Percentiles rank a stretch among this genome's conserved stretches.
These are phyloP conservation scores for Drosophila arawakana DNA, from an alignment of 1,140 invertebrate genomes.

Conservation along the genomic window DNA sequence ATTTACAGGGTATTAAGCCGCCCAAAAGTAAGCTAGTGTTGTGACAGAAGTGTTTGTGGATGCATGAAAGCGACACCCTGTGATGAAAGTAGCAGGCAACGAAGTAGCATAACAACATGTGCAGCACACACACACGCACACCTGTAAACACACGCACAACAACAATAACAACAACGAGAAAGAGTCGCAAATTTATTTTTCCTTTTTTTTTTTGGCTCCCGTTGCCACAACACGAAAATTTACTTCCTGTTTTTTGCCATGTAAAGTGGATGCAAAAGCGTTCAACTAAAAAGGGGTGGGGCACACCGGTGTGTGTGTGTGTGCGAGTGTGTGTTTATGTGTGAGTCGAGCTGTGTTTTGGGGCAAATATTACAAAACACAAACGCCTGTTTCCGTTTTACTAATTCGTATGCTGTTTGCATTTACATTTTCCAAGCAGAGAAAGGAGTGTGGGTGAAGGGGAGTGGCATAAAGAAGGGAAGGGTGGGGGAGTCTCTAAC, in stretches of 20 bases:
- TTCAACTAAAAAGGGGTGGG: not conserved
- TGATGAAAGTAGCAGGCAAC: conserved; percentile 33
- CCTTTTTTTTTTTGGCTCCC: conserved; percentile 18
- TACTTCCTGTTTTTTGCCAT: conserved; percentile 57
- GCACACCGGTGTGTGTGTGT: conserved; percentile 8
- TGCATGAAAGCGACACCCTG: conserved; percentile 29
- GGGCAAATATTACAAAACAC: conserved; percentile 81
- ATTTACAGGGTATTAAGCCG: conserved; percentile 7
- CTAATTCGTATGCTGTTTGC: conserved; percentile 82
- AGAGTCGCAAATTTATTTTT: conserved; percentile 6
- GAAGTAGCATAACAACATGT: conserved; percentile 10
- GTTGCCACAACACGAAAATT: conserved; percentile 56
- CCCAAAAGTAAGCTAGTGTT: not conserved
- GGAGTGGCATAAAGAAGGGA: not conserved
- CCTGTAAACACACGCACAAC: conserved; percentile 2
- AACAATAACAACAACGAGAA: not conserved
- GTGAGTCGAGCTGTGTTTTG: conserved; percentile 54
- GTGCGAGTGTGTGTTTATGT: conserved; percentile 23
- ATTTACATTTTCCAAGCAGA: conserved; percentile 78
- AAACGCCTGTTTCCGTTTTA: conserved; percentile 82
- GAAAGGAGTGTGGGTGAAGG: not conserved
- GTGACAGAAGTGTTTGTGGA: not conserved
- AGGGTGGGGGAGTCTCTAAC: not conserved
- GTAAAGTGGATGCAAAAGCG: conserved; percentile 25
- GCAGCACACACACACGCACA: conserved; percentile 18